phyloP scores from a whole-genome alignment of 1,140 invertebrate species.

The Lepidostoma basale region DNA sequence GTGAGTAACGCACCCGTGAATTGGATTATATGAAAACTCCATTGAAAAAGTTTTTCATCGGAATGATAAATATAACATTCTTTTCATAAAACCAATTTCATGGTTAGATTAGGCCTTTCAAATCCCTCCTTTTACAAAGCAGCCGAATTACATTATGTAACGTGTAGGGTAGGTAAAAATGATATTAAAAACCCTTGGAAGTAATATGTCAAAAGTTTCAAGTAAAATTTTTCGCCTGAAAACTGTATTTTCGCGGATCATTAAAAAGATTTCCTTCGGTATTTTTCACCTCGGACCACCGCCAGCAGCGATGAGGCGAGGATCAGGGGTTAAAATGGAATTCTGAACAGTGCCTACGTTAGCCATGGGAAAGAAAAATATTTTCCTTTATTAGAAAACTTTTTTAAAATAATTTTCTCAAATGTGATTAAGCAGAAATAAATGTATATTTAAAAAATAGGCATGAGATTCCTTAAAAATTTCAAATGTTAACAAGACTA shows the following conservation, averaged over 20 bases:
- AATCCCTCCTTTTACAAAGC: constrained; percentile 3
- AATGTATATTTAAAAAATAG: too few relatives aligned
- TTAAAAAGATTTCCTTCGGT: neutral
- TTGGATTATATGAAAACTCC: too few relatives aligned
- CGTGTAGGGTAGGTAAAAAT: constrained; percentile 6
- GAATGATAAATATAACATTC: constrained; percentile 4
- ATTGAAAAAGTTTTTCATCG: neutral
- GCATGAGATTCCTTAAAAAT: too few relatives aligned
- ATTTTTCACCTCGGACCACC: neutral
- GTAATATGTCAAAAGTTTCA: neutral
- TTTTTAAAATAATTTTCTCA: too few relatives aligned
- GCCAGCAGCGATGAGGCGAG: too few relatives aligned
- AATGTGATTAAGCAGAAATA: too few relatives aligned
- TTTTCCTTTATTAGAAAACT: too few relatives aligned
- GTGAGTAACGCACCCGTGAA: too few relatives aligned
- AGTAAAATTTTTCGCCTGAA: neutral
- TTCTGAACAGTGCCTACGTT: too few relatives aligned
- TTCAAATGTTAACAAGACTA: too few relatives aligned
- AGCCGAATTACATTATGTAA: neutral
- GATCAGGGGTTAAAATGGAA: too few relatives aligned
- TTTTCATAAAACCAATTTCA: constrained; percentile 9
- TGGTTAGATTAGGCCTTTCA: constrained; percentile 10
- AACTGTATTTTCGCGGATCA: neutral
- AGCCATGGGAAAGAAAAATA: too few relatives aligned
- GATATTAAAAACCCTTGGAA: constrained; percentile 5